phyloP scores from a whole-genome alignment of 2,797 vertebrate species.

The Cygnus olor region DNA sequence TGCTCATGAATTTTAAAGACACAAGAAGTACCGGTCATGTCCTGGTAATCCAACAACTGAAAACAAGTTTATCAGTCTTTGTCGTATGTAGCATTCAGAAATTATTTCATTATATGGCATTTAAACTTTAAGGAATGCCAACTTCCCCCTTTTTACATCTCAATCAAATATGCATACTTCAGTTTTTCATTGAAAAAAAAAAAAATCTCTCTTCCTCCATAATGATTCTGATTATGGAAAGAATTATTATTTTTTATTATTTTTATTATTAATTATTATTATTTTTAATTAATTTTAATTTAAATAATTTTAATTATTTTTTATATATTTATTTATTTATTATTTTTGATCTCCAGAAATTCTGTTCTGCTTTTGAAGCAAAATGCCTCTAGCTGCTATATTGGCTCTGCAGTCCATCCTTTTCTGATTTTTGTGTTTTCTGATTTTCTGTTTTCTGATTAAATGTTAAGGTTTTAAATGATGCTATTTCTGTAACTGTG shows the following conservation, averaged over 20 bases:
- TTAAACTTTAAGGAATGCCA: background rate
- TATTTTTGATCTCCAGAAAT: background rate
- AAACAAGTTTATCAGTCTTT: background rate
- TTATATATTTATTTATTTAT: background rate
- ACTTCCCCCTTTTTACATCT: background rate
- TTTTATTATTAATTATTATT: too few species aligned
- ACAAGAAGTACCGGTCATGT: background rate
- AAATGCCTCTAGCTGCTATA: background rate
- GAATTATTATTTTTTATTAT: background rate
- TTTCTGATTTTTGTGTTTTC: background rate
- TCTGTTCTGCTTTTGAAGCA: background rate
- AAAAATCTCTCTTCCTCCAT: background rate
- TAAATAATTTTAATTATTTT: too few species aligned
- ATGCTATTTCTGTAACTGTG: background rate
- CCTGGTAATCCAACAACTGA: background rate
- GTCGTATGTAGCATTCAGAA: background rate
- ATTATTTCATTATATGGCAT: background rate
- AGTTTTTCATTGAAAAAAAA: background rate
- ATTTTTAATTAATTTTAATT: too few species aligned
- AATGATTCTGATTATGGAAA: background rate
- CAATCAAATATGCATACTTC: background rate
- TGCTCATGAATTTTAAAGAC: background rate
- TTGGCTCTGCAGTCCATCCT: background rate
- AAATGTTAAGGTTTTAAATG: background rate
- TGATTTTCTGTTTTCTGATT: too few species aligned